Base-by-base conservation (phyloP, 35 echinoderm and acorn worm genomes). In the Ophioderma brevispina region DNA sequence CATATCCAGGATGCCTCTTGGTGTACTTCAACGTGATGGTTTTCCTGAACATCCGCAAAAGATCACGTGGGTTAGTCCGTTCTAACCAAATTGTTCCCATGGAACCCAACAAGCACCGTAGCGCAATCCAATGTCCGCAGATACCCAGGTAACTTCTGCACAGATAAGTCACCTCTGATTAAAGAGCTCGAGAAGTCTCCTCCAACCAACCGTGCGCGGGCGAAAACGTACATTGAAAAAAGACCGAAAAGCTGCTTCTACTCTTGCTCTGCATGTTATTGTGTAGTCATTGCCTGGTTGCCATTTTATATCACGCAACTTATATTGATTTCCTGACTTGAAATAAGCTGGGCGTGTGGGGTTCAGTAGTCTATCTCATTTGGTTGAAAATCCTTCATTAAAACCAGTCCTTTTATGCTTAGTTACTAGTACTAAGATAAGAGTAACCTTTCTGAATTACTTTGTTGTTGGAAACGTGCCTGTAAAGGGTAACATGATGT, bases 191-290 rank as follows among this genome's bases (percentile, higher is more conserved):
- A 33, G 15, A 25, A 35, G 36, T 25, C 13, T 13, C 36, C 38
- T 13, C 31, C 64, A 33, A 32, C 34, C 11, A 13, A 33, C 25
- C 6, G 36, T 32, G 37, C 64, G 32, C 1, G 81, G 18, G 39
- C 30, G 86, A 28, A 52, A 81, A 76, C 11, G 11, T 33, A 10
- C 37, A 32, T 81, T 59, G 33, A 21, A 55, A 39, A 37, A 76
- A 3, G 82, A 92, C 46, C 42, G 80, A 40, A 92, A 92, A 79
- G 90, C 90, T 0, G 90, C 90, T 38, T 35, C 78, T 0, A 92
- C 90, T 4, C 28, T 92, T 64, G 35, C 90, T 40, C 33, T 92
- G n/a, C 75, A 86, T 21, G 90, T 92, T 1, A 42, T 82, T 32
- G 49, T 75, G 41, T 92, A 77, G 30, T 92, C 41, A 30, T 80